Conservation (phyloP, 2,797 vertebrate species). For the Enteromius afrohamiltoni region DNA sequence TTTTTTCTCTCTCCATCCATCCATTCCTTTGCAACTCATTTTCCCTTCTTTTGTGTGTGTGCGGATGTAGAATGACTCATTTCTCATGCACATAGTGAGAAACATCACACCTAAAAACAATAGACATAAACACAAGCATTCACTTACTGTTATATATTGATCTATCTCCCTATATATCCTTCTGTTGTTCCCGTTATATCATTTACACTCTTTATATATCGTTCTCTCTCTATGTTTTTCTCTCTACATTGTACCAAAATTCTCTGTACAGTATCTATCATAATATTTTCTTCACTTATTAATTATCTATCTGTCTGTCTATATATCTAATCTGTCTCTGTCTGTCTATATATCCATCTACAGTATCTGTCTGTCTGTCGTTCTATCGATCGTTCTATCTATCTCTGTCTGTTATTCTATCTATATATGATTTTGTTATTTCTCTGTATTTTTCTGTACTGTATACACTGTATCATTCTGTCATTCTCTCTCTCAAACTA, state of each 20-base stretch:
- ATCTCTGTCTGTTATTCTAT: background rate
- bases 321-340: too few species aligned
- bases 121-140: background rate
- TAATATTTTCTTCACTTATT: background rate
- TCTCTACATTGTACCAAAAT: background rate
- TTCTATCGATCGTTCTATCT: background rate
- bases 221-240: background rate
- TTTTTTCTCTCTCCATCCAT: background rate
- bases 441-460: slow-evolving; percentile 61
- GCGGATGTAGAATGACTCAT: slow-evolving; percentile 12
- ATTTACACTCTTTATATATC: background rate
- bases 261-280: background rate
- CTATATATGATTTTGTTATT: background rate
- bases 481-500: background rate
- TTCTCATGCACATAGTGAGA: background rate
- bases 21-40: background rate
- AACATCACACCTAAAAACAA: slow-evolving; percentile 13
- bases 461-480: background rate
- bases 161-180: background rate
- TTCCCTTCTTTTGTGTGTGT: background rate
- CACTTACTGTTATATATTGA: background rate
- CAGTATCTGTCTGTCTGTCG: too few species aligned
- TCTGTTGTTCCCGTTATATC: background rate
- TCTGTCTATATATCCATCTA: too few species aligned
- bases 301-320: background rate